These are phyloP conservation scores for Aspidiotus destructor DNA, from an alignment of 2,888 invertebrate species.

Conservation along the genomic window DNA sequence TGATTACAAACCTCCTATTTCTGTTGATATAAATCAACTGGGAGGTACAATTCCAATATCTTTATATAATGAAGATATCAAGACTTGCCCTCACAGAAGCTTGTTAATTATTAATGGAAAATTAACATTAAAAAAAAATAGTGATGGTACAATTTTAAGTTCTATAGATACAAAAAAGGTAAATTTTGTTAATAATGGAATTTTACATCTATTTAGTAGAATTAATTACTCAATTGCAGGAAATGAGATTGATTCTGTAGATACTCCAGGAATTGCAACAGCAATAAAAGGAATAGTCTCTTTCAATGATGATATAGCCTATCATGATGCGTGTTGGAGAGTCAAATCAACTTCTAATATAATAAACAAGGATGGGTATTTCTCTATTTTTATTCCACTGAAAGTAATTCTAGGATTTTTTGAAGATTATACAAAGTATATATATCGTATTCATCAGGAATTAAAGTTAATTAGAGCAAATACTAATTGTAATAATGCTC, in stretches of 20 bases:
- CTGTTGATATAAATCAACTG: constrained; percentile 2
- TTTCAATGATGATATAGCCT: constrained; percentile 7
- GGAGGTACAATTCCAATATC: constrained; percentile 7
- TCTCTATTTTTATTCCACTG: not conserved
- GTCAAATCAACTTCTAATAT: not conserved
- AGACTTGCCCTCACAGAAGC: not conserved
- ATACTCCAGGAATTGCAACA: constrained; percentile 11
- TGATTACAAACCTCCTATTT: constrained; percentile 5
- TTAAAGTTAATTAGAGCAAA: constrained; percentile 19
- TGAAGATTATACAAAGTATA: not conserved
- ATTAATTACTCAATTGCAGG: constrained; percentile 17
- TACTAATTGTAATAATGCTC: constrained; percentile 7
- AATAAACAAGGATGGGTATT: not conserved
- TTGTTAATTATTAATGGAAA: constrained; percentile 13
- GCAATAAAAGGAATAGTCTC: constrained; percentile 1
- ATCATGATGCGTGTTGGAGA: constrained; percentile 4
- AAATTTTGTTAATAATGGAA: constrained; percentile 20
- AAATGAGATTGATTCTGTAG: constrained; percentile 21
- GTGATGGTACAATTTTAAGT: constrained; percentile 9
- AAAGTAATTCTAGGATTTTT: constrained; percentile 7
- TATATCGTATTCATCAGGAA: constrained; percentile 19
- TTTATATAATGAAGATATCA: constrained; percentile 6
- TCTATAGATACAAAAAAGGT: constrained; percentile 17
- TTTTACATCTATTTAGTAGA: constrained; percentile 22
- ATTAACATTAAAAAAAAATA: constrained; percentile 14